These are phyloP conservation scores for Anoplius nigerrimus DNA, from an alignment of 2,888 invertebrate species.

Conservation along the genomic window DNA sequence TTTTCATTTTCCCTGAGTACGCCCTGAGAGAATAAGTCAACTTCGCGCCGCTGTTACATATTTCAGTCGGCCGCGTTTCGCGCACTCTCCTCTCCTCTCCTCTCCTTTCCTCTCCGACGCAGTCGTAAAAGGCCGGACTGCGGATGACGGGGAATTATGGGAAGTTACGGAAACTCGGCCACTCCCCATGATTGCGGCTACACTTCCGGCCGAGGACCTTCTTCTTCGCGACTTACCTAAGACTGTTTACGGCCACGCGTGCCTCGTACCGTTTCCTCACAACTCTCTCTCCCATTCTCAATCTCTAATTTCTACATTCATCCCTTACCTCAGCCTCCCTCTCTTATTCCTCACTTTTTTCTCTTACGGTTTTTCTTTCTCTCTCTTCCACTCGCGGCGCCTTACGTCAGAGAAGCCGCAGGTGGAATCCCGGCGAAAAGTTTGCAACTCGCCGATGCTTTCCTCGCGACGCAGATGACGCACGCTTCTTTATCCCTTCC, in stretches of 20 bases:
- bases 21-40: constrained; percentile 4
- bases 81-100: neutral
- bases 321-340: too few species aligned
- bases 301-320: too few species aligned
- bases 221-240: constrained; percentile 29
- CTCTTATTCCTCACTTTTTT: constrained; percentile 26
- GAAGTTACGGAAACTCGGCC: constrained; percentile 48
- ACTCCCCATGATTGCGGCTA: constrained; percentile 50
- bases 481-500: too few species aligned
- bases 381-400: neutral
- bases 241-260: constrained; percentile 44
- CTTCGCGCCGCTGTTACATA: constrained; percentile 3
- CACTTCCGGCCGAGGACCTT: constrained; percentile 22
- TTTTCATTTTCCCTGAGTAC: constrained; percentile 20
- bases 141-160: constrained; percentile 26
- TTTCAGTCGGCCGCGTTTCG: neutral
- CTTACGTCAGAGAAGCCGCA: neutral
- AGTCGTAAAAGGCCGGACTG: constrained; percentile 26
- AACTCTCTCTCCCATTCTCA: constrained; percentile 10
- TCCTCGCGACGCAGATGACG: neutral
- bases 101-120: constrained; percentile 15
- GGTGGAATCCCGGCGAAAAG: neutral
- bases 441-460: neutral
- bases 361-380: neutral
- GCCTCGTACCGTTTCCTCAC: constrained; percentile 15